phyloP scores from a whole-genome alignment of 1,140 invertebrate genomes.

The Dendrolimus kikuchii region DNA sequence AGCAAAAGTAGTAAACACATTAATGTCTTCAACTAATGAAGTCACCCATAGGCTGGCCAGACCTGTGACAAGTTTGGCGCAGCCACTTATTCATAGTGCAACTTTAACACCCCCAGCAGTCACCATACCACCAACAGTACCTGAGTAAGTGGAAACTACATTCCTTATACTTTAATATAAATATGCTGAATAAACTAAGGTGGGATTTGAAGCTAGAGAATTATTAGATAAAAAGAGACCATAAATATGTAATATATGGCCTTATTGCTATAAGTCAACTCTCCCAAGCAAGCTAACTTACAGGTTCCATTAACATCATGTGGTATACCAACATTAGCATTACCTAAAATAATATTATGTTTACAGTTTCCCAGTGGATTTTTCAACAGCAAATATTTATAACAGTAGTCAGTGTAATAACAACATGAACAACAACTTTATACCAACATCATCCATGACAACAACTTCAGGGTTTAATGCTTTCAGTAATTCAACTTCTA shows the following conservation, averaged over 20 bases:
- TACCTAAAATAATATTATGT: slow-evolving; percentile 8
- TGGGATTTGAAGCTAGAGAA: too few relatives aligned
- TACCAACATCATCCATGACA: slow-evolving; percentile 24
- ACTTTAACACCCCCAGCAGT: slow-evolving; percentile 15
- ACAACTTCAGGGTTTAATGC: slow-evolving; percentile 36
- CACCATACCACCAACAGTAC: slow-evolving; percentile 28
- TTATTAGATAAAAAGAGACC: too few relatives aligned
- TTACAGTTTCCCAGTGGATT: slow-evolving; percentile 69
- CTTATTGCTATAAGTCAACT: too few relatives aligned
- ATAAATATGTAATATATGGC: too few relatives aligned
- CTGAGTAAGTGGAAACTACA: slow-evolving; percentile 45
- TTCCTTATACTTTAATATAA: neutral
- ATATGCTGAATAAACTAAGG: too few relatives aligned
- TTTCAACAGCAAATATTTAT: slow-evolving; percentile 68
- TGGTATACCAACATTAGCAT: too few relatives aligned
- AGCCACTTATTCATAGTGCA: slow-evolving; percentile 28
- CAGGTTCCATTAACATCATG: too few relatives aligned
- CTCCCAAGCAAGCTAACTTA: too few relatives aligned
- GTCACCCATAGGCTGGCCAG: slow-evolving; percentile 42
- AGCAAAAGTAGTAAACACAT: slow-evolving; percentile 44
- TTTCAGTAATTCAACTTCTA: slow-evolving; percentile 32
- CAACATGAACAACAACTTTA: slow-evolving; percentile 40
- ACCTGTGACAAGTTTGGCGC: slow-evolving; percentile 39
- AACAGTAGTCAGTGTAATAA: slow-evolving; percentile 67
- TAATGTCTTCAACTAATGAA: slow-evolving; percentile 31